Base-by-base conservation (phyloP, 2,113 vertebrate genomes). In the Cavia porcellus region DNA sequence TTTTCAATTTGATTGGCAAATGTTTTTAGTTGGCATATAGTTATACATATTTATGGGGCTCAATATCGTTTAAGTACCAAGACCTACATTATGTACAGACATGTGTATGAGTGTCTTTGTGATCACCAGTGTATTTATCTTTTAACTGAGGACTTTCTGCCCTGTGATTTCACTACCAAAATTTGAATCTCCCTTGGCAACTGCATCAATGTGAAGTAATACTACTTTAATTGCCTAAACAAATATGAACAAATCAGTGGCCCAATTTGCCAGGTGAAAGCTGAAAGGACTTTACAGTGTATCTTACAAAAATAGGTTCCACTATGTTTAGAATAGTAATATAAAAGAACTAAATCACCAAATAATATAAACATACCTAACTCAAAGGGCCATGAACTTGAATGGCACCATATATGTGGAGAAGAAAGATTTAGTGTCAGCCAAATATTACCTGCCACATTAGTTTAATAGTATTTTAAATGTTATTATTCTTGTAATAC, bases 171-270 rank as follows among this genome's bases (percentile, higher is more conserved):
- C 59, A 74, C 57, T 42, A 22, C 32, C 2, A 30, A 89, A 28
- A 47, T 42, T 59, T 85, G 59, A 72, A 62, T 70, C 62, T 86
- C n/a, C 82, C 74, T 88, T 74, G 10, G 35, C 70, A 95, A 50
- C 64, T 25, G 35, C 59, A 77, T 61, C 74, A 70, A 0, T 62
- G 25, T 28, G 59, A 85, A 81, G 38, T 17, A 77, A 17, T 4
- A 61, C 47, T 68, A 24, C 20, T 59, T 75, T 95, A 52, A 85
- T 70, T 62, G 64, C 72, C n/a, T 81, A 68, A 55, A 57, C 72
- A 95, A 94, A 85, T 52, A 86, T 0, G 79, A 93, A 97, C 28
- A 89, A 95, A 80, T 89, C 62, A 93, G 22, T 68, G n/a, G 84
- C n/a, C 55, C 14, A 75, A 64, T 80, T 91, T 94, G 50, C 32